Base-by-base conservation (phyloP, 2,888 invertebrate species). In the Nemapogon koenigi region DNA sequence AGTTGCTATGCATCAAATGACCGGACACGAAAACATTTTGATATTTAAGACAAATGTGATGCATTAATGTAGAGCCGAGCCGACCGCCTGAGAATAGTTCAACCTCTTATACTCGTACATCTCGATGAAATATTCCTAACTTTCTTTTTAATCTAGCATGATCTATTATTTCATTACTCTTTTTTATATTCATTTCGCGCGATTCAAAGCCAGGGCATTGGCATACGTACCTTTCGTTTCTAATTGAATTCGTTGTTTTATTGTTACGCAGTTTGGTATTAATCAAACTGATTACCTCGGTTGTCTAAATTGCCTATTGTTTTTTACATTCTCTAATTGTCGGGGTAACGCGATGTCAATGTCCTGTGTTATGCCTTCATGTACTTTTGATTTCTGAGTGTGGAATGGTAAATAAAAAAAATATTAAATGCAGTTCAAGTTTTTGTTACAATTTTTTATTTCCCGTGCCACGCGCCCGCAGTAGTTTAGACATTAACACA, bases 181-280 rank as follows among this genome's bases (percentile, higher is more conserved):
- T 64, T 55, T 62, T 42, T 62, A 63, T 68, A 65, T 73, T 75
- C 72, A 70, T 72, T 75, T 79, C 66, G 71, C 70, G 71, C 73
- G 67, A 75, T 73, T 72, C 68, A 78, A 82, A 87, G 91, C 91
- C 91, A 91, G 91, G 91, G 91, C 91, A 91, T 91, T 91, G 91
- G 90, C 90, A 89, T 83, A 79, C 72, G 33, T 75, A 73, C 71
- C 64, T 70, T 73, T 66, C 69, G 62, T 63, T 69, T 72, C 65
- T 68, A 75, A 76, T 72, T 72, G 71, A 76, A 76, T 73, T 64
- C 63, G 62, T 68, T 63, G 62, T 68, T 73, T 70, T 71, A 72
- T 73, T 71, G 71, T 75, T 72, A 63, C 66, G 62, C 61, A 55
- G 66, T 68, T 68, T 62, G 62, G 71, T 64, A 75, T 78, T 75